Conservation (phyloP, 2,888 invertebrate genomes). For the Xylophagus ater region DNA sequence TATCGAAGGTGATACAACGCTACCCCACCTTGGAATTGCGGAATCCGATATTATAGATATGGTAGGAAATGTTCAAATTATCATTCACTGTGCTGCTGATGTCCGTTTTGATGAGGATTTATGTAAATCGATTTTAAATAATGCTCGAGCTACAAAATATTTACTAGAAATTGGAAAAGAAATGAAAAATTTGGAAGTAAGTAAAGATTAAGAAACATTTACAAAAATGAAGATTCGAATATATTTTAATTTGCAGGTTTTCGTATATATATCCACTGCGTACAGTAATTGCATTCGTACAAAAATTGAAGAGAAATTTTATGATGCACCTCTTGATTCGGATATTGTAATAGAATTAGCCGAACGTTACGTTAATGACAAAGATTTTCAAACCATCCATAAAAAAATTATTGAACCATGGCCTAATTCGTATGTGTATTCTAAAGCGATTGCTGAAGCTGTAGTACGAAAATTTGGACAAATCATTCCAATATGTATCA, state of each 20-base stretch:
- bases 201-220: background rate
- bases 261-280: constrained; percentile 25
- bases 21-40: no score
- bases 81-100: constrained; percentile 17
- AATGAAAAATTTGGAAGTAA: constrained; percentile 10
- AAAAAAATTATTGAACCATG: constrained; percentile 22
- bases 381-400: constrained; percentile 17
- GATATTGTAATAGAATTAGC: constrained; percentile 20
- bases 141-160: constrained; percentile 17
- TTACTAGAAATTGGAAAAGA: constrained; percentile 10
- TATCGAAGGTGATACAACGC: no score
- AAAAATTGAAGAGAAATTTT: constrained; percentile 22
- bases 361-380: constrained; percentile 14
- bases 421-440: constrained; percentile 25
- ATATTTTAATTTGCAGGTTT: constrained; percentile 16
- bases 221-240: background rate
- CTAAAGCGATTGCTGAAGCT: constrained; percentile 24
- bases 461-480: constrained; percentile 20
- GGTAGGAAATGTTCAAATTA: constrained; percentile 13
- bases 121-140: constrained; percentile 10
- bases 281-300: constrained; percentile 20
- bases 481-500: constrained; percentile 20
- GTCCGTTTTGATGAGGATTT: constrained; percentile 16
- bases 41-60: constrained; percentile 8
- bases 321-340: constrained; percentile 21